phyloP scores from a whole-genome alignment of 2,113 vertebrate genomes.

The Cephalopterus ornatus region DNA sequence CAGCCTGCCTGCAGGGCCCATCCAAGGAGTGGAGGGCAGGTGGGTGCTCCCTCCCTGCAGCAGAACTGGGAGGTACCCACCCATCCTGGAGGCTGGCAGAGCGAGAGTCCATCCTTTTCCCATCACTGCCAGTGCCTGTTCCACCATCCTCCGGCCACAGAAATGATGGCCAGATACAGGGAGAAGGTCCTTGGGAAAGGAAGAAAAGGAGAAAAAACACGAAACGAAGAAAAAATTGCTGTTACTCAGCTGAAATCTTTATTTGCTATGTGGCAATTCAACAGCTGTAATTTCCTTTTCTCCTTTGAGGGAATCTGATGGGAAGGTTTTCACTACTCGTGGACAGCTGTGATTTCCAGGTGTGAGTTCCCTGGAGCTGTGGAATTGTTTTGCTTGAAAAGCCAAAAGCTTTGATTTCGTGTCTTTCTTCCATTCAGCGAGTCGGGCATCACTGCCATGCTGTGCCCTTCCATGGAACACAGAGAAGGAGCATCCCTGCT shows the following conservation, averaged over 20 bases:
- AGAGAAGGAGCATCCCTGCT: neutral
- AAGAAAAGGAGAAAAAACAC: neutral
- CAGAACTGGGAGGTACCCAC: neutral
- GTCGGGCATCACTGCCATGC: neutral
- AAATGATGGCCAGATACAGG: neutral
- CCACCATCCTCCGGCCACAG: neutral
- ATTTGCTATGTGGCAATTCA: neutral
- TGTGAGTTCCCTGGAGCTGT: rapidly evolving
- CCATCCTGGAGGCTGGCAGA: neutral
- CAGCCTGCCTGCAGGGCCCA: neutral
- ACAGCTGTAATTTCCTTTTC: neutral
- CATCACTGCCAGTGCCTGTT: neutral
- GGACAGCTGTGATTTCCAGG: neutral
- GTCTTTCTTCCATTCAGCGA: neutral
- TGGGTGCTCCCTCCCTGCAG: neutral
- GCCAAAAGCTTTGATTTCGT: rapidly evolving
- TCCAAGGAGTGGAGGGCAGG: neutral
- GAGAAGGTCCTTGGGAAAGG: neutral
- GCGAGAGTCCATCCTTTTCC: neutral
- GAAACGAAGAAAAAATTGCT: neutral
- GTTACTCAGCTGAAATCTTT: neutral
- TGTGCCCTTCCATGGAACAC: neutral
- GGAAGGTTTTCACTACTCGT: neutral
- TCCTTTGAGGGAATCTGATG: neutral
- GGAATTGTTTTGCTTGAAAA: neutral